Conservation (phyloP, 2,888 invertebrate species). For the Agonopterix alstromeriana region DNA sequence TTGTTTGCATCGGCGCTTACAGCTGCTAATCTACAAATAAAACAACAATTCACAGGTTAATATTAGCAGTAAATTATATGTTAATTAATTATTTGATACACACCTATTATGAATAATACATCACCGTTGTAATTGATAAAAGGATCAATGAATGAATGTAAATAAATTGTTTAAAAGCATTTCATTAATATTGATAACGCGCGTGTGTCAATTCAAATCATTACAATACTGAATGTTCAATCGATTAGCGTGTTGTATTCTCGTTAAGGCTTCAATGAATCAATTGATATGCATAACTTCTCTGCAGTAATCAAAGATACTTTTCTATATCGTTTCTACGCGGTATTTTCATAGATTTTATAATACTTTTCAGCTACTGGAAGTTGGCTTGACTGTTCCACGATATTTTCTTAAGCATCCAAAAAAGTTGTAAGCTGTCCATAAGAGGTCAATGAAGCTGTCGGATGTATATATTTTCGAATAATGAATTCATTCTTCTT, state of each 20-base stretch:
- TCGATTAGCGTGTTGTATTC: conserved; percentile 27
- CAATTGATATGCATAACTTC: conserved; percentile 48
- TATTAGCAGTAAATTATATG: background rate
- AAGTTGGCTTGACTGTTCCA: too few species aligned
- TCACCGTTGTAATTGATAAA: conserved; percentile 4
- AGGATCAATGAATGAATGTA: conserved; percentile 5
- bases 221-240: conserved; percentile 5
- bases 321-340: too few species aligned
- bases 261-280: conserved; percentile 37
- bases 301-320: conserved; percentile 6
- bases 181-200: conserved; percentile 13
- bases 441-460: too few species aligned
- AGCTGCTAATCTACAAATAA: too few species aligned
- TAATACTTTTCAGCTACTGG: too few species aligned
- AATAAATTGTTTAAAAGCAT: conserved; percentile 2
- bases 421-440: too few species aligned
- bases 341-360: too few species aligned
- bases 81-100: background rate
- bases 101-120: conserved; percentile 1
- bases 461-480: too few species aligned
- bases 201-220: conserved; percentile 9
- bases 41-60: background rate
- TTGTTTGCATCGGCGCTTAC: too few species aligned
- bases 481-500: too few species aligned
- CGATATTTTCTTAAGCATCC: too few species aligned